Conservation (phyloP, 2,888 invertebrate genomes). For the Hetaerina titia region DNA sequence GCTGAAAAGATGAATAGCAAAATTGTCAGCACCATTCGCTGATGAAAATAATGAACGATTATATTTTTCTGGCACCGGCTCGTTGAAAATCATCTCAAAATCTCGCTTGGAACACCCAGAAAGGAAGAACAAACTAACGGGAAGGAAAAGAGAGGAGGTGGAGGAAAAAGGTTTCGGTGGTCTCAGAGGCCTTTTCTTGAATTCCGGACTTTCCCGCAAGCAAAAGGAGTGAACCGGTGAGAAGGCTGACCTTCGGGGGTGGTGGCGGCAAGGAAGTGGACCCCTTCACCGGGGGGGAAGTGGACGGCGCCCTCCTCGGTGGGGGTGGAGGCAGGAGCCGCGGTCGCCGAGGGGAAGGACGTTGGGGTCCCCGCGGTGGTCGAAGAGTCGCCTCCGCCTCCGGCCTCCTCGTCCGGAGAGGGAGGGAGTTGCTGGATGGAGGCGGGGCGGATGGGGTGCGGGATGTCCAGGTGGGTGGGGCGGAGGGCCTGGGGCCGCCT, state of each 20-base stretch:
- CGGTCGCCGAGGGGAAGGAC: constrained; percentile 59
- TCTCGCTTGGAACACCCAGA: too few species aligned
- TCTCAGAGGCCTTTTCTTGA: background rate
- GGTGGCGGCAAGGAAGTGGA: constrained; percentile 49
- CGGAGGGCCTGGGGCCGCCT: constrained; percentile 67
- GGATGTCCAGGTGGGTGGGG: constrained; percentile 70
- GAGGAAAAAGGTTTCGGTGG: background rate
- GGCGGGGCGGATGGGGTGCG: constrained; percentile 70
- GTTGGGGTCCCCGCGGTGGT: constrained; percentile 58
- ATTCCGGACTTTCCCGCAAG: background rate
- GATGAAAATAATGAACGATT: too few species aligned
- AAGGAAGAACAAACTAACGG: too few species aligned
- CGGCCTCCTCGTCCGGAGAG: constrained; percentile 68
- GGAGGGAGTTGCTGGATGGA: constrained; percentile 32
- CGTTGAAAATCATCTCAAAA: too few species aligned
- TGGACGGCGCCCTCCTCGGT: constrained; percentile 49
- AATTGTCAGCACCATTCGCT: too few species aligned
- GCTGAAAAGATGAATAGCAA: too few species aligned
- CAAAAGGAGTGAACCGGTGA: background rate
- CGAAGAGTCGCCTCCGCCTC: constrained; percentile 45
- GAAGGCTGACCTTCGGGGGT: constrained; percentile 61
- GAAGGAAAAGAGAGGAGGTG: background rate
- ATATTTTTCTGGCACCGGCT: too few species aligned
- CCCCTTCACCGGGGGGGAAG: background rate
- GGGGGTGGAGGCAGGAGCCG: constrained; percentile 67